These are phyloP conservation scores for Bugulina stolonifera DNA, from an alignment of 2,888 invertebrate genomes.

Conservation along the genomic window DNA sequence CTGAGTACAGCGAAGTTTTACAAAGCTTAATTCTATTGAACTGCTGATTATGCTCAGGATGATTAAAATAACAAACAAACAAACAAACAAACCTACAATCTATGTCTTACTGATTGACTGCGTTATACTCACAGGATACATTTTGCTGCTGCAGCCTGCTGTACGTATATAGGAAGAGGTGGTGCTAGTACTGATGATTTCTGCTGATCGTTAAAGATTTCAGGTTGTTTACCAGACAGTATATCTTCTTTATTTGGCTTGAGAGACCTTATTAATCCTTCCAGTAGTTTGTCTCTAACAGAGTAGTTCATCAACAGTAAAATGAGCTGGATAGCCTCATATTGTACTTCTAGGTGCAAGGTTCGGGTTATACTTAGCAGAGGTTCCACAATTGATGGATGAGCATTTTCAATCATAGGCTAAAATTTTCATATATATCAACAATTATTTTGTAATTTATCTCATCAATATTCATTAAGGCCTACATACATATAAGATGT, in stretches of 20 bases:
- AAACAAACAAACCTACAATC: no score
- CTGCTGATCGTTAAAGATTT: neutral
- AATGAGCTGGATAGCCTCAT: constrained; percentile 52
- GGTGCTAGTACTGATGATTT: constrained; percentile 34
- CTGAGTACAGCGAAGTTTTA: no score
- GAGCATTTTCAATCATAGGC: constrained; percentile 47
- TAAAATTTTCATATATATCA: constrained; percentile 32
- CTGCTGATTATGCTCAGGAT: no score
- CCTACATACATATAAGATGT: no score
- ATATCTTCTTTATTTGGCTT: constrained; percentile 46
- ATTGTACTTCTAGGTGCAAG: constrained; percentile 52
- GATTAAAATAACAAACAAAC: no score
- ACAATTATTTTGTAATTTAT: no score
- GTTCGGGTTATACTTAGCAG: constrained; percentile 47
- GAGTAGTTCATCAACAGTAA: constrained; percentile 50
- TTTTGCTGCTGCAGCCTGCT: constrained; percentile 53
- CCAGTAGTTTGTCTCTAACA: constrained; percentile 39
- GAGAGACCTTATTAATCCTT: constrained; percentile 44
- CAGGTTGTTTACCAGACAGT: constrained; percentile 29
- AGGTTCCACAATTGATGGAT: constrained; percentile 50
- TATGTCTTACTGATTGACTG: no score
- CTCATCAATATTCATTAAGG: no score
- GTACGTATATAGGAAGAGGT: constrained; percentile 50
- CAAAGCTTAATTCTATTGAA: no score
- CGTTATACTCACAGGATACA: constrained; percentile 49